Base-by-base conservation (phyloP, 2,797 vertebrate species). In the Heterohyrax brucei region DNA sequence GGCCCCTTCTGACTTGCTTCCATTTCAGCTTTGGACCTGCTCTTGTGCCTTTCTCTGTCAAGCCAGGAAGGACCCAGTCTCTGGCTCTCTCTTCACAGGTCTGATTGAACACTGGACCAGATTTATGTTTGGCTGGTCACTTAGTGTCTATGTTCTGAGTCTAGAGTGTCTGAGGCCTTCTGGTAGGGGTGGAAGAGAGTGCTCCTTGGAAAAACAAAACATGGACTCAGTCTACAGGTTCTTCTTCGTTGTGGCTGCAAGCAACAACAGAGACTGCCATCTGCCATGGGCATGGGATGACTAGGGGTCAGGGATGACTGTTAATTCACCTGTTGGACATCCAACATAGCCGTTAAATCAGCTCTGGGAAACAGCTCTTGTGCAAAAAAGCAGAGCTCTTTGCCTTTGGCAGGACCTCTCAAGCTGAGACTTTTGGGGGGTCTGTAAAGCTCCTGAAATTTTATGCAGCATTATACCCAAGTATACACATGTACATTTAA, bases 241-340 rank as follows among this genome's bases (percentile, higher is more conserved):
- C 53, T 80, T 59, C 33, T 93, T 96, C 84, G 33, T 96, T 93
- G 70, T 95, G 75, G 91, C 75, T 86, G 73, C 21, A 66, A 73
- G 56, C 68, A 89, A 72, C 66, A 92, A 66, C 59, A 89, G 83
- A 94, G 84, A 92, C 70, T 94, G 86, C 91, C 80, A 90, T 95
- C 95, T 96, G 87, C 84, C 84, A 88, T 80, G 61, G 28, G 30
- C 19, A 14, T 95, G 84, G 72, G 84, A 92, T 94, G 94, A 95
- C 81, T 84, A 95, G 93, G 92, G 87, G 89, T 96, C 91, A 96
- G 4, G 46, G 46, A 44, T 96, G 85, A 96, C 94, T 95, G 93
- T 96, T 95, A 90, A 96, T 91, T 96, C 72, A 97, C 70, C 89
- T 97, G 87, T 92, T 96, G 82, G 70, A 86, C 87, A 85, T 88